Conservation (phyloP, 1,140 invertebrate species). For the Acromyrmex charruanus region DNA sequence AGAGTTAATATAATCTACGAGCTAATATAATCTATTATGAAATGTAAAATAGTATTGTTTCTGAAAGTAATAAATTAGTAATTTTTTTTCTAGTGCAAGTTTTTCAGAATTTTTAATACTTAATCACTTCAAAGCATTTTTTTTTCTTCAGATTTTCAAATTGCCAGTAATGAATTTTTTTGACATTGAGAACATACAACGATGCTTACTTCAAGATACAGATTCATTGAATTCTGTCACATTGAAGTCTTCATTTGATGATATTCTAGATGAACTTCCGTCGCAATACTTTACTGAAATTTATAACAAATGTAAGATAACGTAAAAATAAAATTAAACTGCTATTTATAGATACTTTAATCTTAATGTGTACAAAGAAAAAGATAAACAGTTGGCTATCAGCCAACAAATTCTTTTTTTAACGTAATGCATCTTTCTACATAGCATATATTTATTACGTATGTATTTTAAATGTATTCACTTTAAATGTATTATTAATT, state of each 20-base stretch:
- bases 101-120: not conserved
- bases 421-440: too few relatives aligned
- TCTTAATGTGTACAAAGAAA: not conserved
- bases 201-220: slow-evolving; percentile 89
- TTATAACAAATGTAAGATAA: slow-evolving; percentile 90
- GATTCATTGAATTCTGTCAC: slow-evolving; percentile 92
- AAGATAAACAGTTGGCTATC: too few relatives aligned
- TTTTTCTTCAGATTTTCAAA: not conserved
- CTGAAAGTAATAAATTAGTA: too few relatives aligned
- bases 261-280: too few relatives aligned
- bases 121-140: not conserved
- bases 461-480: not conserved
- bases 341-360: too few relatives aligned
- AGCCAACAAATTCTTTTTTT: too few relatives aligned
- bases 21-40: too few relatives aligned
- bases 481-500: too few relatives aligned
- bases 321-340: not conserved
- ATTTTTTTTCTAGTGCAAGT: not conserved
- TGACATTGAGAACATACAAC: slow-evolving; percentile 88
- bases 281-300: slow-evolving; percentile 88
- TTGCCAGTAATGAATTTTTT: not conserved
- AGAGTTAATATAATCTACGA: too few relatives aligned
- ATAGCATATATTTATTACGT: too few relatives aligned
- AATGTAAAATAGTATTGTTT: too few relatives aligned
- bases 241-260: slow-evolving; percentile 78